Conservation (phyloP, 2,113 vertebrate genomes). For the Brachypteracias leptosomus region DNA sequence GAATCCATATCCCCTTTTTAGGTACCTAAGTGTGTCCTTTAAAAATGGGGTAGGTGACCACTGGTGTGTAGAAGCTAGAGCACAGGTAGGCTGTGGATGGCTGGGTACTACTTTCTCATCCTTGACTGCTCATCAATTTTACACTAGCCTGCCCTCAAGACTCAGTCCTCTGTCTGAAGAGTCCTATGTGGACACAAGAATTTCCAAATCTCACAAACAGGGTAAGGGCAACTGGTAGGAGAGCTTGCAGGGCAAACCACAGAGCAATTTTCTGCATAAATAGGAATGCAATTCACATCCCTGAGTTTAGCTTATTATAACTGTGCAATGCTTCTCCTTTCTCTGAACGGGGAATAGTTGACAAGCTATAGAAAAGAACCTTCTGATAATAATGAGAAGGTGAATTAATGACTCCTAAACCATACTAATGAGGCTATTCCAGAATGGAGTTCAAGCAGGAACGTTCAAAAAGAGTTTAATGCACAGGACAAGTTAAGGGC, state of each 20-base stretch:
- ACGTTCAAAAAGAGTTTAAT: not conserved
- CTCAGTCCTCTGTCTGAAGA: not conserved
- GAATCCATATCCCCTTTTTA: not conserved
- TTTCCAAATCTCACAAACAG: not conserved
- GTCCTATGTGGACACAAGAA: not conserved
- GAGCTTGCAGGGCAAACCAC: not conserved
- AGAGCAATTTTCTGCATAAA: not conserved
- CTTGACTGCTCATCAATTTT: not conserved
- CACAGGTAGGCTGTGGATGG: not conserved
- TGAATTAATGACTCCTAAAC: not conserved
- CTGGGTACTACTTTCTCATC: not conserved
- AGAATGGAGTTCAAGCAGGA: not conserved
- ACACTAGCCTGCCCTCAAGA: not conserved
- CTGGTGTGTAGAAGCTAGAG: not conserved
- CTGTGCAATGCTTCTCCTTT: not conserved
- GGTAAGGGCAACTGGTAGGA: not conserved
- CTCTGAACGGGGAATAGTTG: not conserved
- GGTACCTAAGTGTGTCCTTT: not conserved
- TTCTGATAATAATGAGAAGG: not conserved
- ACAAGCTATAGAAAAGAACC: not conserved
- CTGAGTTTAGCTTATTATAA: not conserved
- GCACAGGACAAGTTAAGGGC: not conserved
- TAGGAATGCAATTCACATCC: not conserved
- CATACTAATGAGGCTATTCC: not conserved
- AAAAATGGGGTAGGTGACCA: not conserved